A percentile compares a stretch with the other conserved stretches of the same genome.
phyloP scores from a whole-genome alignment of 2,113 vertebrate genomes.

The Lepus timidus region DNA sequence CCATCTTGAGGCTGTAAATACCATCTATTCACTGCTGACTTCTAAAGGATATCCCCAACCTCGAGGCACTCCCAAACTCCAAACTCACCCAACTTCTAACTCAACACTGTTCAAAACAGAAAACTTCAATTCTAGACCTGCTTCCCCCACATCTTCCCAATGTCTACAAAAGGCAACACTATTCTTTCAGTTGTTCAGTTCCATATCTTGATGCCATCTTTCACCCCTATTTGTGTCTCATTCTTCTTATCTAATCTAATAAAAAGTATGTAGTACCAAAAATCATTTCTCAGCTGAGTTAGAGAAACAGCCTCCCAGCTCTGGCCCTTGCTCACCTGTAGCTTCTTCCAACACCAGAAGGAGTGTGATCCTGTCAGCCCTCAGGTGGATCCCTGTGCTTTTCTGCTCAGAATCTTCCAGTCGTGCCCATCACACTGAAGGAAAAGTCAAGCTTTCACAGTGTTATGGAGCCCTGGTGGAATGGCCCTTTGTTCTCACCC shows the following conservation, averaged over 20 bases:
- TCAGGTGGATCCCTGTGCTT: too few relatives aligned
- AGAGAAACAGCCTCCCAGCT: too few relatives aligned
- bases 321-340: accelerated
- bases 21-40: neutral
- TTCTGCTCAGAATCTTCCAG: neutral
- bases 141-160: neutral
- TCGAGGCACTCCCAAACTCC: neutral
- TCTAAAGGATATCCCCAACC: neutral
- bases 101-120: too few relatives aligned
- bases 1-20: too few relatives aligned
- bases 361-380: accelerated
- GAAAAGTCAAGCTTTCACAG: accelerated
- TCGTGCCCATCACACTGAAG: accelerated
- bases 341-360: neutral
- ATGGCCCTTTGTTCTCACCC: accelerated
- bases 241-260: neutral
- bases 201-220: neutral
- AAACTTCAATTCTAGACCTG: neutral
- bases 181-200: neutral
- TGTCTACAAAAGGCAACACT: neutral
- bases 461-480: accelerated
- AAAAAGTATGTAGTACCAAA: accelerated
- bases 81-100: neutral
- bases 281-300: neutral
- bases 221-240: accelerated